Conservation (phyloP, 2,113 vertebrate genomes). For the Furnarius figulus region DNA sequence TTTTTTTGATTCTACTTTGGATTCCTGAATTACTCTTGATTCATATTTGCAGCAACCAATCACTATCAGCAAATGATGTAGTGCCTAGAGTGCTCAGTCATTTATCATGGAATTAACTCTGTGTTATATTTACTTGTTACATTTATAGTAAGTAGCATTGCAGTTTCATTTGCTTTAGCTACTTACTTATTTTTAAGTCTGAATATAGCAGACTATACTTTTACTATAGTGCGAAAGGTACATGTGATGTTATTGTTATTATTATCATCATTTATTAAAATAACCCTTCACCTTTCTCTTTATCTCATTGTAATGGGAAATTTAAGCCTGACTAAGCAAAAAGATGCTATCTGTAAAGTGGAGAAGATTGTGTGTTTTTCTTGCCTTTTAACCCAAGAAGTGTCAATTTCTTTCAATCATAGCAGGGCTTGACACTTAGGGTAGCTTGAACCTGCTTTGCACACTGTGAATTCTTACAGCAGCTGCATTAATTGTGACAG, state of each 20-base stretch:
- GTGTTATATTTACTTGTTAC: slow-evolving; percentile 15
- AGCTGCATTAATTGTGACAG: slow-evolving; percentile 76
- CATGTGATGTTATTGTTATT: not conserved
- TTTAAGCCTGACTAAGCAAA: not conserved
- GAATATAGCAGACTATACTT: slow-evolving; percentile 7
- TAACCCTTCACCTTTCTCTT: not conserved
- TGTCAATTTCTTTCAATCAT: slow-evolving; percentile 53
- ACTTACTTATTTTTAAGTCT: slow-evolving; percentile 59
- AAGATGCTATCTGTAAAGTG: not conserved
- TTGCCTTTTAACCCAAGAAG: slow-evolving; percentile 62
- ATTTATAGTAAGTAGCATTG: slow-evolving; percentile 56
- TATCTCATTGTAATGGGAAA: not conserved
- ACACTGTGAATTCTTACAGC: slow-evolving; percentile 75
- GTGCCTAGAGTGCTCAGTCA: not conserved
- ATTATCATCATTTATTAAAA: not conserved
- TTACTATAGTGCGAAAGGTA: not conserved
- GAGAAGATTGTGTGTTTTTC: not conserved
- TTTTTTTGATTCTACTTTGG: not conserved
- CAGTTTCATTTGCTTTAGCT: slow-evolving; percentile 25
- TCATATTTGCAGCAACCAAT: not conserved
- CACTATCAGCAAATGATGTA: not conserved
- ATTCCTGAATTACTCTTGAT: not conserved
- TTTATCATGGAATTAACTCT: not conserved
- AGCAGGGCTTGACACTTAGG: slow-evolving; percentile 32
- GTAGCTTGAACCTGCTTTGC: slow-evolving; percentile 72